Evolutionary conservation across 2,113 vertebrate genomes (phyloP).

Genomic region (Ariopsis seemanni): DNA sequence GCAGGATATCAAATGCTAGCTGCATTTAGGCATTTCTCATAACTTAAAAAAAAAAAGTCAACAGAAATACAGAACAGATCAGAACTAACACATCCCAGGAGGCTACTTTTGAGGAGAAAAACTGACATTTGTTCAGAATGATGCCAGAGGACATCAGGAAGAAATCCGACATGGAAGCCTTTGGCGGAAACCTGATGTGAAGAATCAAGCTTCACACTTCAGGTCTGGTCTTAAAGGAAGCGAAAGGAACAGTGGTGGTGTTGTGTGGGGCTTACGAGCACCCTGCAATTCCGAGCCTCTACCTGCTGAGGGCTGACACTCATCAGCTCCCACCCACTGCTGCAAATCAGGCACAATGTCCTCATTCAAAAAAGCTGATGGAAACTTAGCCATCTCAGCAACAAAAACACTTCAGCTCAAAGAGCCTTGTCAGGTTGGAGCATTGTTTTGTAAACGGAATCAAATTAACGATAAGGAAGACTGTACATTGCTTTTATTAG

Average conservation of each 20-base stretch:
- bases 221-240: constrained; percentile 7
- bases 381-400: not conserved
- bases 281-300: not conserved
- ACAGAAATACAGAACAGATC: not conserved
- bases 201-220: constrained; percentile 29
- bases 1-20: not conserved
- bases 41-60: not conserved
- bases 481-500: not conserved
- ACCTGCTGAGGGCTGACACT: constrained; percentile 4
- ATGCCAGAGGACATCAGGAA: not conserved
- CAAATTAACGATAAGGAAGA: not conserved
- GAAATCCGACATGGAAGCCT: not conserved
- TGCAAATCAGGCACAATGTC: constrained; percentile 30
- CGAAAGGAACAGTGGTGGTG: constrained; percentile 32
- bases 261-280: constrained; percentile 16
- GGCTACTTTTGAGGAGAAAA: not conserved
- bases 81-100: not conserved
- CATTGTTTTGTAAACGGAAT: constrained; percentile 6
- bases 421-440: not conserved
- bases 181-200: constrained; percentile 13
- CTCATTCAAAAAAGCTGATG: constrained; percentile 26
- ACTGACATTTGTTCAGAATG: not conserved
- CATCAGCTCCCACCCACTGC: constrained; percentile 9
- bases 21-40: not conserved
- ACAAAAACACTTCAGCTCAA: constrained; percentile 1